Evolutionary conservation across 2,113 vertebrate species (phyloP), one percentile per base, ranked within the genome.

Genomic region (Jacana jacana): DNA sequence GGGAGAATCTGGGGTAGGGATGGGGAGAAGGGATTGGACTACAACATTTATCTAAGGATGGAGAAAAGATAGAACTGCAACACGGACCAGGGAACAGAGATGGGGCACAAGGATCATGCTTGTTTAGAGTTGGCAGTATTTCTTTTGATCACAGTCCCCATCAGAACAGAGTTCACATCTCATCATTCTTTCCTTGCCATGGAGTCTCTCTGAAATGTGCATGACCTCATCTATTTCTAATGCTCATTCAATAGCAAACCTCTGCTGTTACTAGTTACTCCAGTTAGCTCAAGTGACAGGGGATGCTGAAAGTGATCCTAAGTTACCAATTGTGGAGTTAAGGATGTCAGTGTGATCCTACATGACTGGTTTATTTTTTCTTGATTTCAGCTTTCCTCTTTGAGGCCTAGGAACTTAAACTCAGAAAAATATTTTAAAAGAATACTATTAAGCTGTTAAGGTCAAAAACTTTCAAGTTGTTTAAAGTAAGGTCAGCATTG

Each of bases 381-480:
- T 87, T 0, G 0, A 89, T 75, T 73, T 94, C 81, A 94, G 71
- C 78, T 95, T 94, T 82, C 84, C n/a, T 79, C 49, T 95, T 91
- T 54, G 58, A 93, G 76, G 42, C 40, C 64, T 64, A 88, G 46
- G 42, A 96, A 94, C 33, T 64, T 48, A 90, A 39, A 95, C 63
- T 81, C 65, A 86, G 65, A 88, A 91, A 91, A 92, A 78, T 81
- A 89, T 90, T 94, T 93, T 83, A 71, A 93, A 31, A 71, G 69
- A 86, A 72, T 46, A 81, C 40, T 65, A 57, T 69, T 60, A 64
- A 92, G 49, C 46, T 87, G 81, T 81, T 84, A 81, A 93, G 57
- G 65, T 81, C 80, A 86, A 94, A 91, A 64, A n/a, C 42, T 94
- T 90, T 33, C 42, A 81, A 89, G 65, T 71, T 86, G 28, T 78